A percentile compares a stretch with the other conserved stretches of the same genome.
These are phyloP conservation scores for Camelus bactrianus DNA, from an alignment of 2,113 vertebrate genomes.

Conservation along the genomic window DNA sequence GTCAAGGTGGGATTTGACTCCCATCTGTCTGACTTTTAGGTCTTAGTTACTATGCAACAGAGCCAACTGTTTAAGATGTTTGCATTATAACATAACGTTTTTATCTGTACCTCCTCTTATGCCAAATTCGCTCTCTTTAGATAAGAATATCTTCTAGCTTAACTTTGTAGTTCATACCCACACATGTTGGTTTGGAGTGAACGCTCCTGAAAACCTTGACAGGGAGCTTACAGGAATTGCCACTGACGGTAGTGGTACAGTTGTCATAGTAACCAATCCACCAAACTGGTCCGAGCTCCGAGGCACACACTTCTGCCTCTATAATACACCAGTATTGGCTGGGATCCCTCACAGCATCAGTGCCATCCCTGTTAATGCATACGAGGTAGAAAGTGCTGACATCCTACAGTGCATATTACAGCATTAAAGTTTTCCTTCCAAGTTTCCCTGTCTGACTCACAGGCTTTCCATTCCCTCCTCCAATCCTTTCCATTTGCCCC, in stretches of 20 bases:
- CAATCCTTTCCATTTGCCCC: not conserved
- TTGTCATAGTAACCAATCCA: constrained; percentile 75
- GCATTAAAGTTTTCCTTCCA: not conserved
- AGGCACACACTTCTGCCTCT: constrained; percentile 43
- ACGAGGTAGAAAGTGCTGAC: not conserved
- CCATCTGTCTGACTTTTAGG: not conserved
- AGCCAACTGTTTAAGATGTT: not conserved
- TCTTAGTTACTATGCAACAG: not conserved
- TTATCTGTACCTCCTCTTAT: not conserved
- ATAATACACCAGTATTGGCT: not conserved
- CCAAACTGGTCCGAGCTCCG: constrained; percentile 51
- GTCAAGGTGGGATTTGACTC: constrained; percentile 30
- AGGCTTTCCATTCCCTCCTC: not conserved
- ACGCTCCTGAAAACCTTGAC: constrained; percentile 47
- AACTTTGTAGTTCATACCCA: not conserved
- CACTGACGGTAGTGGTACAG: constrained; percentile 47
- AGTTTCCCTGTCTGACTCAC: not conserved
- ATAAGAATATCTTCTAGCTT: not conserved
- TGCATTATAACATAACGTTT: not conserved
- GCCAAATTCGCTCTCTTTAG: not conserved
- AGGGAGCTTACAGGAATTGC: constrained; percentile 42
- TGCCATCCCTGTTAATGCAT: not conserved
- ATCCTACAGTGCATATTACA: not conserved
- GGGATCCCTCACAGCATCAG: not conserved
- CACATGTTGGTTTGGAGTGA: constrained; percentile 45